Evolutionary conservation across 1,140 invertebrate species (phyloP), one percentile per base, ranked within the genome.

Genomic region (Lasaia peninsularis): DNA sequence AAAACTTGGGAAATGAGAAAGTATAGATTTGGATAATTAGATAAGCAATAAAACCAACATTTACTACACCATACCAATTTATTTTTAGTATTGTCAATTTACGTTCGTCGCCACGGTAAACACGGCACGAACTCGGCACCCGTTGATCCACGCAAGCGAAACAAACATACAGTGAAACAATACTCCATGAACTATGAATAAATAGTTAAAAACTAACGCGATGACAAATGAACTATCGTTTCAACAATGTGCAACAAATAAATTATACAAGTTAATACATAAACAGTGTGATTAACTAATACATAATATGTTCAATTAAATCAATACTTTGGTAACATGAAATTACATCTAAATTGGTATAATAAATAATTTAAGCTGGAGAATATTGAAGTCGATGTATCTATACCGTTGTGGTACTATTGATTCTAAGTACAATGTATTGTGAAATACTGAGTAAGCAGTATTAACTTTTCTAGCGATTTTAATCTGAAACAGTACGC

Each of bases 271-370:
- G 34, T 54, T 54, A 54, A 34, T n/a, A 34, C 9, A 34, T 34
- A 34, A 34, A n/a, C 33, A 34, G 9, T 9, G 33, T 18, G 37
- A 18, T 16, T 37, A 37, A 37, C 35, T 40, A 63, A 60, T 53
- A 40, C 28, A 53, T 20, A 51, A 53, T 20, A 51, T 21, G 65
- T 63, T 65, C 66, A 69, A 69, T 69, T 67, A 69, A 52, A 69
- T 67, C 68, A 78, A 78, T 75, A 82, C 81, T 85, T 85, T 85
- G 81, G 79, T 82, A 85, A 85, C 78, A 74, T 73, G 67, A 71
- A 61, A 76, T 68, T 75, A 37, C 31, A 52, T 32, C 18, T 34
- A 52, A 52, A 32, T 32, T 16, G 50, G 12, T 16, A 33, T 32
- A 52, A 16, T 52, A 52, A 52, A 34, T 33, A 31, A 33, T 20